phyloP scores from a whole-genome alignment of 2,888 invertebrate genomes.

The Lepidocyrtoides sp. region DNA sequence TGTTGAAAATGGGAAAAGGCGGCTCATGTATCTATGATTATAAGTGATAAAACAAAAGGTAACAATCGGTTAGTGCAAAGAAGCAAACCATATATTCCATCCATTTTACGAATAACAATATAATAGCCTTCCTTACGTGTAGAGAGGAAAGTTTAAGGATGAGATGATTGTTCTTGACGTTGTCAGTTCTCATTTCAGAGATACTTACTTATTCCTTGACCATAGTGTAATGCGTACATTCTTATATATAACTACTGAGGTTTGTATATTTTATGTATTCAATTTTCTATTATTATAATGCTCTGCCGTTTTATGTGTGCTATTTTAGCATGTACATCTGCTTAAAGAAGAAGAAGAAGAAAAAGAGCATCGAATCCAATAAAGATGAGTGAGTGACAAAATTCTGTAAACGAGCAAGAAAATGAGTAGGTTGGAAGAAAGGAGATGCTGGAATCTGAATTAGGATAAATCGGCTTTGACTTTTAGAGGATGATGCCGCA shows the following conservation, averaged over 20 bases:
- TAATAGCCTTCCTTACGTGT: background rate
- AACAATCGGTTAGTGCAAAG: slow-evolving; percentile 71
- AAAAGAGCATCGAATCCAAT: slow-evolving; percentile 65
- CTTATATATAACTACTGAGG: background rate
- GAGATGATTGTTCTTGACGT: slow-evolving; percentile 63
- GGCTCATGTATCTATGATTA: slow-evolving; percentile 75
- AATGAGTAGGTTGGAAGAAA: slow-evolving; percentile 78
- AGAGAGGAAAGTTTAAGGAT: slow-evolving; percentile 54
- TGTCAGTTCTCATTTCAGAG: slow-evolving; percentile 49
- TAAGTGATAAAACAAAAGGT: slow-evolving; percentile 74
- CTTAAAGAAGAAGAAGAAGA: slow-evolving; percentile 53
- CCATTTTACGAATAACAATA: slow-evolving; percentile 52
- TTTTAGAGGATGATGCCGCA: slow-evolving; percentile 73
- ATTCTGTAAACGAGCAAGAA: slow-evolving; percentile 76
- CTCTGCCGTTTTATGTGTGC: background rate
- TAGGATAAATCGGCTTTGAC: slow-evolving; percentile 79
- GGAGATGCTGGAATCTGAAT: slow-evolving; percentile 78
- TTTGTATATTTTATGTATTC: background rate
- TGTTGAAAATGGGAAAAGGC: slow-evolving; percentile 71
- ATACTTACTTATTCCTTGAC: slow-evolving; percentile 44
- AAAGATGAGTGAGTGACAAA: slow-evolving; percentile 79
- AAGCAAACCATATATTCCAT: slow-evolving; percentile 38
- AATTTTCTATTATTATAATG: background rate
- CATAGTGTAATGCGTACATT: background rate
- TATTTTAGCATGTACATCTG: slow-evolving; percentile 43